Evolutionary conservation across 2,113 vertebrate species (phyloP), one percentile per base, ranked within the genome.

Genomic region (Alexandromys fortis): DNA sequence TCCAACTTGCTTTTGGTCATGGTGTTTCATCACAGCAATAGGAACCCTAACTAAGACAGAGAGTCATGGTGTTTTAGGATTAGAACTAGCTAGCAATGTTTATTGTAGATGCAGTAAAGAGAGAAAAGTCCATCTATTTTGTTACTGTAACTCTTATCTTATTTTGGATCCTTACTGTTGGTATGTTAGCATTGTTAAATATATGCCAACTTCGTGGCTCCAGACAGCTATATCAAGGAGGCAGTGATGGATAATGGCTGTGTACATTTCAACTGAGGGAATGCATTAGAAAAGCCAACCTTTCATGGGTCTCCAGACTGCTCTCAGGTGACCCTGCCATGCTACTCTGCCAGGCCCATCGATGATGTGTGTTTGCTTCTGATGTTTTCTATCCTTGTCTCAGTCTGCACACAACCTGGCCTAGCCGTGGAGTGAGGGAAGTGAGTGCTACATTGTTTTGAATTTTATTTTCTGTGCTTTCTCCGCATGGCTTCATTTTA

Each of bases 271-370:
- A n/a, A 26, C 4, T 7, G 30, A 75, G 30, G 72, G 52, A 61
- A 35, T 87, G 26, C 61, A 19, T 92, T 89, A 61, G 78, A 61
- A 86, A 82, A 94, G 11, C 2, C 1, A 19, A 5, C 86, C 67
- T 89, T 47, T 16, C 19, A 4, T 7, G 7, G 3, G 9, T 52
- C 47, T 38, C n/a, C 55, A 0, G 0, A 13, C 12, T 22, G 16
- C 45, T 78, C 17, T 61, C 0, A 58, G 1, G 14, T 12, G n/a
- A 22, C 38, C 11, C 35, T 3, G 2, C 11, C 26, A 52, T 13
- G 22, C 11, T 19, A 5, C 30, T 38, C 68, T 45, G 35, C 13
- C 2, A 17, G 1, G 28, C 61, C 73, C 17, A 0, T 42, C 63
- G 42, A 19, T 26, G 67, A 52, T 63, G 33, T 1, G 28, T 2